Percentiles rank a stretch among this genome's conserved stretches.
Evolutionary conservation across 2,888 invertebrate genomes (phyloP).

Genomic region (Drosophila subsilvestris): DNA sequence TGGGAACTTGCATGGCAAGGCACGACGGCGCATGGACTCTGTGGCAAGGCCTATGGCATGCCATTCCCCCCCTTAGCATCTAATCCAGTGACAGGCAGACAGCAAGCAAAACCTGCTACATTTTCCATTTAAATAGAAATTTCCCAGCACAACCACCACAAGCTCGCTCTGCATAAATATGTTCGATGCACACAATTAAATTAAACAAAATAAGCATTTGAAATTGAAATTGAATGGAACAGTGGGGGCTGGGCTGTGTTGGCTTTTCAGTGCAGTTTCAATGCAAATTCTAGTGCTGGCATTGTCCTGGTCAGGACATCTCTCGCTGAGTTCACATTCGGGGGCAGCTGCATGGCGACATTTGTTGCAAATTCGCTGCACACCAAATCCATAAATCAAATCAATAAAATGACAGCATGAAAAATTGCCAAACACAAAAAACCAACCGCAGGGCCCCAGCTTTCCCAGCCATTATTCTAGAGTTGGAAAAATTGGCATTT

Average conservation of each 20-base stretch:
- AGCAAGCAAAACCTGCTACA: conserved; percentile 5
- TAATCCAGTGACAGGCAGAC: conserved; percentile 18
- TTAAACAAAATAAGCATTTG: conserved; percentile 22
- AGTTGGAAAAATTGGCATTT: conserved; percentile 41
- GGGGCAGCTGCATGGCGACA: conserved; percentile 30
- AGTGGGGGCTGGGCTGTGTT: background rate
- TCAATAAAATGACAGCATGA: conserved; percentile 69
- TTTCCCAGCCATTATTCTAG: conserved; percentile 47
- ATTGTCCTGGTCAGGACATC: background rate
- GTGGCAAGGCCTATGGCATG: background rate
- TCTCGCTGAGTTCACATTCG: conserved; percentile 10
- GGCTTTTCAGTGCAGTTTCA: conserved; percentile 16
- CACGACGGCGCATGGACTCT: background rate
- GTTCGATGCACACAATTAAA: conserved; percentile 12
- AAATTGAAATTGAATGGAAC: conserved; percentile 10
- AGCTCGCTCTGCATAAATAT: background rate
- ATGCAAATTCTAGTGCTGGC: conserved; percentile 23
- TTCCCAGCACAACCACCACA: background rate
- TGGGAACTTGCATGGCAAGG: background rate
- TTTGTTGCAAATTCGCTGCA: conserved; percentile 57
- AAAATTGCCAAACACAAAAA: conserved; percentile 65
- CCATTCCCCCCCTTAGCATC: background rate
- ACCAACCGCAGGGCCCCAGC: conserved; percentile 55
- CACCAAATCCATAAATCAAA: conserved; percentile 68
- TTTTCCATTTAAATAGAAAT: conserved; percentile 22